Base-by-base conservation (phyloP, 2,888 invertebrate genomes). In the Danaus chrysippus region DNA sequence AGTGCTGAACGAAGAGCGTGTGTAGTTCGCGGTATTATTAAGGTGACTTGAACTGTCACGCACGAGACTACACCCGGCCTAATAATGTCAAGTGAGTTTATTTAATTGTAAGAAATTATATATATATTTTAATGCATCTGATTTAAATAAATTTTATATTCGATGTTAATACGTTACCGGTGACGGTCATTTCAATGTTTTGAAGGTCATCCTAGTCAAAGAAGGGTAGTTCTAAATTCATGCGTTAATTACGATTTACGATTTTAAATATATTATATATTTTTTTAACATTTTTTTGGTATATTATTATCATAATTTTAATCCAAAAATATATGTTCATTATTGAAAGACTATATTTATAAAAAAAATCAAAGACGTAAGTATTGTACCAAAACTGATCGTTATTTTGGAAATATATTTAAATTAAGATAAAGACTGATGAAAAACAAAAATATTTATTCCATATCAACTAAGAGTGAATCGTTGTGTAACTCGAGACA, bases 21-120 rank as follows among this genome's bases (percentile, higher is more conserved):
- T 83, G 87, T 86, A 79, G 86, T 84, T 82, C 76, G 87, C 87
- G 84, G 76, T 79, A 79, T 67, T 68, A 56, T 72, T 77, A 74
- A 84, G 81, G 88, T 87, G 86, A 82, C 84, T 84, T 78, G 77
- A 84, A 77, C 83, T 86, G 85, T 87, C 86, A 87, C 82, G 73
- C 77, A 76, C 83, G 78, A 83, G 79, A 80, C 82, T 83, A 86
- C 83, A 86, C 81, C 86, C 86, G 86, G 85, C 86, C 71, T 72
- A 81, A 90, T 75, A 84, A 90, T 90, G 90, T 89, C 90, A 89
- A 90, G 90, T 90, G 76, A 89, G 90, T 69, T 56, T n/a, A 42
- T 42, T 57, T 56, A 57, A 58, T 52, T 55, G 49, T 59, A 59
- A 53, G 49, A 52, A 58, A 54, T 58, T 54, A 54, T 54, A 52